These are phyloP conservation scores for Drosophila biarmipes DNA, from an alignment of 1,140 invertebrate genomes.

Conservation along the genomic window DNA sequence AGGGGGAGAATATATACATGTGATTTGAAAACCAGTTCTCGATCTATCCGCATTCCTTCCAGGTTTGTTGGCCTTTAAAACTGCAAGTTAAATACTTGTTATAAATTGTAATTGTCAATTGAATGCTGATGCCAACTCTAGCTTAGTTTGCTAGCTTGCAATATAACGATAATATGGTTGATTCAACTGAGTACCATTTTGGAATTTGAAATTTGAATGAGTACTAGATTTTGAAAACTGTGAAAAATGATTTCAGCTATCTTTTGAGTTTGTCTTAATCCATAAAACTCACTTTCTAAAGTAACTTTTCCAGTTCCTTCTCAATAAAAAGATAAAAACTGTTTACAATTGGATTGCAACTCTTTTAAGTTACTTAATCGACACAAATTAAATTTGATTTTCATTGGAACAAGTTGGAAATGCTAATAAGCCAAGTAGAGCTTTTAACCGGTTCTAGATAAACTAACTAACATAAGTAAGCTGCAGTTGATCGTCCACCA, in stretches of 20 bases:
- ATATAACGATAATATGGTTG: not conserved
- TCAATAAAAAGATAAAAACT: not conserved
- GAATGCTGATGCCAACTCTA: slow-evolving; percentile 4
- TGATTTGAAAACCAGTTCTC: slow-evolving; percentile 43
- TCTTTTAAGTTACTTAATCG: not conserved
- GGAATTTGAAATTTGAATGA: too few species aligned
- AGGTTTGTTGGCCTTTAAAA: slow-evolving; percentile 28
- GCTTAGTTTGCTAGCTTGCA: not conserved
- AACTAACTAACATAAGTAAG: not conserved
- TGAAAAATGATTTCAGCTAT: too few species aligned
- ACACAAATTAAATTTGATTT: not conserved
- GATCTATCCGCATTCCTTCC: slow-evolving; percentile 21
- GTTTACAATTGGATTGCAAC: not conserved
- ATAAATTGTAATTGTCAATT: not conserved
- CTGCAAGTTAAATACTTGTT: slow-evolving; percentile 1
- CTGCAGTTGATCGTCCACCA: slow-evolving; percentile 4
- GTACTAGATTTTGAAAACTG: too few species aligned
- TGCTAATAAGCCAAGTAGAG: slow-evolving; percentile 16
- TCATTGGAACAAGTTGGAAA: slow-evolving; percentile 24
- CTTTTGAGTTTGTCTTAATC: too few species aligned
- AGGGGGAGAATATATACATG: slow-evolving; percentile 13
- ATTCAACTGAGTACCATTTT: not conserved
- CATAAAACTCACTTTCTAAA: not conserved
- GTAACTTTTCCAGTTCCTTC: not conserved
- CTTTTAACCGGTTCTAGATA: slow-evolving; percentile 28